phyloP scores from a whole-genome alignment of 2,797 vertebrate species.

The Phylloscopus collybita region DNA sequence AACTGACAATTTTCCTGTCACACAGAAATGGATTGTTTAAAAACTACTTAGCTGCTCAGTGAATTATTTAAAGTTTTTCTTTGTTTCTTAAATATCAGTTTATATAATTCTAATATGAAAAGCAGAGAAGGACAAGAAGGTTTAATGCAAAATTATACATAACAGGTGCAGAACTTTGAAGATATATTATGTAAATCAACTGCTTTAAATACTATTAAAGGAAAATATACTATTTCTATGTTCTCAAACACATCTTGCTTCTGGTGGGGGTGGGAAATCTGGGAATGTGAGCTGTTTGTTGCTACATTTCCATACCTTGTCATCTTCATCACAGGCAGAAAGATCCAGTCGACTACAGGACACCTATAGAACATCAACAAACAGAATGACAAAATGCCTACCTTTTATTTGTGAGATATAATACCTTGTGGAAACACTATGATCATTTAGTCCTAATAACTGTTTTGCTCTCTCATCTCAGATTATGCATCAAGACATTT shows the following conservation, averaged over 20 bases:
- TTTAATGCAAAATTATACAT: background rate
- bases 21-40: background rate
- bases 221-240: background rate
- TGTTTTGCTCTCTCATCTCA: background rate
- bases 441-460: background rate
- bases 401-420: background rate
- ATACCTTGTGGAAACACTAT: background rate
- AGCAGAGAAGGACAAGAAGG: background rate
- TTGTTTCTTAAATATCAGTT: background rate
- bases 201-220: background rate
- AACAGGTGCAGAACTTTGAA: background rate
- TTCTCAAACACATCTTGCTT: background rate
- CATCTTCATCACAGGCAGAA: constrained; percentile 89
- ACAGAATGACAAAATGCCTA: background rate
- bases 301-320: constrained; percentile 70
- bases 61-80: background rate
- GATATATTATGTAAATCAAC: background rate
- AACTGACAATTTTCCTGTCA: background rate
- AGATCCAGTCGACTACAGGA: constrained; percentile 90
- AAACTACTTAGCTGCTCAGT: background rate
- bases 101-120: background rate
- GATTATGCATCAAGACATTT: background rate
- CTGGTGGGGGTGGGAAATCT: background rate
- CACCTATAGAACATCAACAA: constrained; percentile 75
- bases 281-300: rapidly evolving